These are phyloP conservation scores for Pelobates fuscus DNA, from an alignment of 2,113 vertebrate genomes.

Conservation along the genomic window DNA sequence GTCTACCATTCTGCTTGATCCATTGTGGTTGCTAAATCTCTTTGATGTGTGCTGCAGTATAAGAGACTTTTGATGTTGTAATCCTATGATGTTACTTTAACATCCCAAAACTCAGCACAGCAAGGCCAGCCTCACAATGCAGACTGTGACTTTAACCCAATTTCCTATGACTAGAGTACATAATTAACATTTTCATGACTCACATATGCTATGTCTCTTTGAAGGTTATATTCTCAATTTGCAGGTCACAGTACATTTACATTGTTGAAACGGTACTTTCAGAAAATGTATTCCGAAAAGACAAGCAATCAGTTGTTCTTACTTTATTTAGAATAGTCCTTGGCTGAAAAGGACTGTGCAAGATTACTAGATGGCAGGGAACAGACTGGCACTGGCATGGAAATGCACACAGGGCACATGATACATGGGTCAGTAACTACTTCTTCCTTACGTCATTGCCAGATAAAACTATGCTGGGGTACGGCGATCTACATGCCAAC, in stretches of 20 bases:
- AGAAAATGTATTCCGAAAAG: neutral
- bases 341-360: too few relatives aligned
- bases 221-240: neutral
- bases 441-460: too few relatives aligned
- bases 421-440: too few relatives aligned
- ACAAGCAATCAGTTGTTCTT: too few relatives aligned
- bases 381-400: too few relatives aligned
- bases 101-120: neutral
- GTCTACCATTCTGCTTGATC: neutral
- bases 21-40: neutral
- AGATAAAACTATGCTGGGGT: too few relatives aligned
- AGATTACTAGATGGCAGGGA: too few relatives aligned
- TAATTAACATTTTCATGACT: neutral
- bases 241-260: neutral
- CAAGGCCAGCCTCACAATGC: neutral
- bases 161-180: neutral
- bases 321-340: too few relatives aligned
- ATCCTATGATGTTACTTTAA: constrained; percentile 1
- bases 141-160: neutral
- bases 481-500: too few relatives aligned
- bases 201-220: neutral
- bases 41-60: neutral
- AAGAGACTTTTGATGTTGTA: neutral
- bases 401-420: too few relatives aligned
- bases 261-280: neutral